Evolutionary conservation across 2,113 vertebrate genomes (phyloP).

Genomic region (Dromas ardeola): DNA sequence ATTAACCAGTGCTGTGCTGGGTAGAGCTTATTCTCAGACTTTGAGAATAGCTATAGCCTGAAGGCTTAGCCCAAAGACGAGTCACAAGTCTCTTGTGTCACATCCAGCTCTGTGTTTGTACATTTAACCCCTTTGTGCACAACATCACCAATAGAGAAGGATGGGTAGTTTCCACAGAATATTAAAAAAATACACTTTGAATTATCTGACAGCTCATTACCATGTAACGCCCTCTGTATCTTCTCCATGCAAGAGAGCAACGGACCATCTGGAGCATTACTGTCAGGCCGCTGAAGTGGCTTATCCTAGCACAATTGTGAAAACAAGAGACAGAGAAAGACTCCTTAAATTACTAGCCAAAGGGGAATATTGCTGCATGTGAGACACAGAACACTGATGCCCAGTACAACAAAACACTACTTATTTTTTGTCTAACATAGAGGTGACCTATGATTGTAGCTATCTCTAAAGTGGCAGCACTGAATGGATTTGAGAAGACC

Average conservation of each 20-base stretch:
- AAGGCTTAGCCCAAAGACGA: neutral
- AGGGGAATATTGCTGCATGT: neutral
- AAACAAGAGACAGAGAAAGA: neutral
- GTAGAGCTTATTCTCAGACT: neutral
- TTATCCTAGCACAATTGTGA: constrained; percentile 40
- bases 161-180: neutral
- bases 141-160: neutral
- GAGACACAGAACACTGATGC: neutral
- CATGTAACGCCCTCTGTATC: constrained; percentile 77
- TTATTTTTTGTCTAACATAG: neutral
- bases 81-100: neutral
- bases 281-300: neutral
- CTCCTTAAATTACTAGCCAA: neutral
- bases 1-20: neutral
- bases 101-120: neutral
- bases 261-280: constrained; percentile 16
- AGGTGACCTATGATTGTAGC: neutral
- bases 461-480: neutral
- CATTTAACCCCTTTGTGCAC: neutral
- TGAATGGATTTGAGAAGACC: neutral
- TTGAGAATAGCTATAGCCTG: neutral
- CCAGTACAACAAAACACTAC: neutral
- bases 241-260: constrained; percentile 76
- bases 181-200: neutral
- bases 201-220: constrained; percentile 59